Base-by-base conservation (phyloP, 1,140 invertebrate species). In the Brachionus koreanus region DNA sequence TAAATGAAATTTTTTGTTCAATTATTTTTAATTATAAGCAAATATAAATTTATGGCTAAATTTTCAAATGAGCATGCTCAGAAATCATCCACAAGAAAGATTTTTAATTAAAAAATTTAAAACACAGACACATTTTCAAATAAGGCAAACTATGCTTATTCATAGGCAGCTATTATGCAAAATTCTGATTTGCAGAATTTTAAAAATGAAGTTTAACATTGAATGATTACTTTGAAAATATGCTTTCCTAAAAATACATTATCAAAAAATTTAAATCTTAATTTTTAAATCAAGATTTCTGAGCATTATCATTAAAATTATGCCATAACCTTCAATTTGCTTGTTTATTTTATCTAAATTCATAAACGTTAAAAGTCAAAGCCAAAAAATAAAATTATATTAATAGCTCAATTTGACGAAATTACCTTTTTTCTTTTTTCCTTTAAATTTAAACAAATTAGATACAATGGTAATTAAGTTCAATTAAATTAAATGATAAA, bases 351-450 rank as follows among this genome's bases (percentile, higher is more conserved):
- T n/a, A n/a, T n/a, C n/a, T 46, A 46, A n/a, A 46, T 12, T 46
- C 43, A 12, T 12, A 46, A 46, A 46, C 2, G 1, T 10, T 46
- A 2, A 3, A 10, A 13, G 9, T 23, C 16, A 13, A 33, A 39
- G 35, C 37, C 16, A 12, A 19, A 25, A 13, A 19, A 35, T n/a
- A 19, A 72, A 19, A 37, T n/a, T 63, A 13, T 63, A 16, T 10
- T 9, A 13, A 42, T 42, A 33, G 35, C 35, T 33, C 6, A 33
- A 33, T 39, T 72, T 72, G n/a, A 2, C 6, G n/a, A 39, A 39
- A 72, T 72, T 72, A 72, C 37, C 37, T 39, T 72, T 72, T 39
- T 72, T 72, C 33, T 42, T 72, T 63, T 63, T 63, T 63, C 7
- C 57, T 63, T 25, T 9, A 7, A 63, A 23, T 63, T 25, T 12